Evolutionary conservation across 92 coral and sea anemone species (phyloP), one percentile per base, ranked within the genome.

Genomic region (Zoanthus sociatus): DNA sequence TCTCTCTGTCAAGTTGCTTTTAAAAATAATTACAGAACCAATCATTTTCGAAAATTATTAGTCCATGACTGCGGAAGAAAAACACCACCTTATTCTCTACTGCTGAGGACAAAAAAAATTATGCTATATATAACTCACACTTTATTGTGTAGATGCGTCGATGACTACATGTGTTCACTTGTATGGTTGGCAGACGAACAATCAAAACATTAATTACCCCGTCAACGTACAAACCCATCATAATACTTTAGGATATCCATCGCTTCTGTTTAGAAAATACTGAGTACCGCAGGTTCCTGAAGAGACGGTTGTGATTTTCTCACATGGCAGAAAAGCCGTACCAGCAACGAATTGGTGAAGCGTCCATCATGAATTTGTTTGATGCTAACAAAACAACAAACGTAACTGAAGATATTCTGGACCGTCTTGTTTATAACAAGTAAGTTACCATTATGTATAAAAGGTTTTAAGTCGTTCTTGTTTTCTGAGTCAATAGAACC

Each of bases 391-490:
- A 86, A 73, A 83, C 91, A 7, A 79, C 89, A 70, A 89, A 91
- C 77, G 81, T 95, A 9, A 94, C 96, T 30, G 90, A 91, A 67
- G 85, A 91, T 42, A 72, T 94, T 47, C 82, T 94, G 26, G 88
- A 94, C 89, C 90, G 92, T 66, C 88, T 94, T 72, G 91, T 94
- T 21, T 94, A 94, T 75, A 86, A 82, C 91, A 94, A 94, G 98
- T 94, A 90, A 93, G 98, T 84, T 10, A 1, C 15, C 50, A n/a
- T 50, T 0, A 18, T 17, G 3, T 10, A n/a, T 42, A 15, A 3
- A 21, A 20, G 37, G 3, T 51, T 53, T 7, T 56, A 17, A 50
- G 81, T 47, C 42, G 21, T 15, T 76, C 64, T 16, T 7, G 4
- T 63, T 63, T 63, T 63, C 21, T 63, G 26, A 18, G 69, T 63